Evolutionary conservation across 2,888 invertebrate genomes (phyloP).

Genomic region (Palloptera scutellata): DNA sequence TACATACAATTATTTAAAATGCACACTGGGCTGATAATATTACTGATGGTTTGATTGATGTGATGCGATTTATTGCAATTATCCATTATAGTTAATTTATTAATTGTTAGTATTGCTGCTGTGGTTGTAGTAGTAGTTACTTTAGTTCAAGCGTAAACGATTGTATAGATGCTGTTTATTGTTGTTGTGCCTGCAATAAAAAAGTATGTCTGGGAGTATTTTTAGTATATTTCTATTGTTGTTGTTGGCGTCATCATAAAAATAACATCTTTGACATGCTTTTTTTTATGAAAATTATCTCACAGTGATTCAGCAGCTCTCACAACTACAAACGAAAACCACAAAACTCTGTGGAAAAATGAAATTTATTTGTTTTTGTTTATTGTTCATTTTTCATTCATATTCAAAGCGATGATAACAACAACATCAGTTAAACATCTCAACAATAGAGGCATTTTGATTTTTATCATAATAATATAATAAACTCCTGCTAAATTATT

Average conservation of each 20-base stretch:
- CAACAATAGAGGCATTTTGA: too few species aligned
- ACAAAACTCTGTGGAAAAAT: not conserved
- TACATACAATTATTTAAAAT: too few species aligned
- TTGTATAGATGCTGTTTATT: too few species aligned
- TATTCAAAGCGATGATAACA: too few species aligned
- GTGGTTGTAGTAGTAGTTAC: not conserved
- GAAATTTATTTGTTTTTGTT: not conserved
- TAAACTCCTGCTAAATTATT: too few species aligned
- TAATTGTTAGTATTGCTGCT: not conserved
- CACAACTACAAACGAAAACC: not conserved
- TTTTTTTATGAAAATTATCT: not conserved
- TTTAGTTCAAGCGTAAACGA: too few species aligned
- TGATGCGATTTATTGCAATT: not conserved
- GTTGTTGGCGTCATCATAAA: not conserved
- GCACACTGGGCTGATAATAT: too few species aligned
- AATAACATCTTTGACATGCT: conserved; percentile 13
- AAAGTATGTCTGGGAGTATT: not conserved
- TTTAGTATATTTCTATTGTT: not conserved
- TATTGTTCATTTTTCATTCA: not conserved
- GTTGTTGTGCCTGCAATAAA: too few species aligned
- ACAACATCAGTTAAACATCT: too few species aligned
- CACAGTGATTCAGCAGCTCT: too few species aligned
- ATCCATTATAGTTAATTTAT: conserved; percentile 9
- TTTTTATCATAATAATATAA: too few species aligned
- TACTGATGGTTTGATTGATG: too few species aligned